phyloP scores from a whole-genome alignment of 2,113 vertebrate species.

The Tamias sibiricus region DNA sequence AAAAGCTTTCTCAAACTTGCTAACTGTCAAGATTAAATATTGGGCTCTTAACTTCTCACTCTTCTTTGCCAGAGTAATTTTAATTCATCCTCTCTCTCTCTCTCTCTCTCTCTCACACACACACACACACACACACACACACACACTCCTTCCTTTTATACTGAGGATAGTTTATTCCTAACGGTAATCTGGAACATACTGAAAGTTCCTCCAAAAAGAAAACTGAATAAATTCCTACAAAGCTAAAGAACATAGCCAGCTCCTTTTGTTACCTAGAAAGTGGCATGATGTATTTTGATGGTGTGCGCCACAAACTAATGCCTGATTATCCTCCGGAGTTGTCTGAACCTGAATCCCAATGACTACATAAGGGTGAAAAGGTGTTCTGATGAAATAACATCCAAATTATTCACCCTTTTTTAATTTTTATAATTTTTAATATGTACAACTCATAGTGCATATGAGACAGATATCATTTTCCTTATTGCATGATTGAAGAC shows the following conservation, averaged over 20 bases:
- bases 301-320: neutral
- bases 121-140: neutral
- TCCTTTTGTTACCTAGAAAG: neutral
- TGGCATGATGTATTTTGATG: neutral
- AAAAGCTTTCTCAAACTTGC: conserved; percentile 63
- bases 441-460: no score
- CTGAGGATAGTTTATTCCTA: neutral
- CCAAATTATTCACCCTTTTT: neutral
- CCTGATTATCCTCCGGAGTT: neutral
- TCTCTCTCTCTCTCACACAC: no score
- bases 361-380: neutral
- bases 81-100: neutral
- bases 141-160: neutral
- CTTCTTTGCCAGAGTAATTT: neutral
- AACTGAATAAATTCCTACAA: neutral
- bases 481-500: no score
- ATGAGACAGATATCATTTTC: no score
- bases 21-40: conserved; percentile 79
- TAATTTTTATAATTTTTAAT: no score
- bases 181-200: neutral
- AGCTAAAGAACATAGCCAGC: neutral
- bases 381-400: neutral
- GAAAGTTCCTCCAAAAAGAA: neutral
- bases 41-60: neutral
- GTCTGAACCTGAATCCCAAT: neutral